These are phyloP conservation scores for Cygnus olor DNA, from an alignment of 2,797 vertebrate species.

Conservation along the genomic window DNA sequence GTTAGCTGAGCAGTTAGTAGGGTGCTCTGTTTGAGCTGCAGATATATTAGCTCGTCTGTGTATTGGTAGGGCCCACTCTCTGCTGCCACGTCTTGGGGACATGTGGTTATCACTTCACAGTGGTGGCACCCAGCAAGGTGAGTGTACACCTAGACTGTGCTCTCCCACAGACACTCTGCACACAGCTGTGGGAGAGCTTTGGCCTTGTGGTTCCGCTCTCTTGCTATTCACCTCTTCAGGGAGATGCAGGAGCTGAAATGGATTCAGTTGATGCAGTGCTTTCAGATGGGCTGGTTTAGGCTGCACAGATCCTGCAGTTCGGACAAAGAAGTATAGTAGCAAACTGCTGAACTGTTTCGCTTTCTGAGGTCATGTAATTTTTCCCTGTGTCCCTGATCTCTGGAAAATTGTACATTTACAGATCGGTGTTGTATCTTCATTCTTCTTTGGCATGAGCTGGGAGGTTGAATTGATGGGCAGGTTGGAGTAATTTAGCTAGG, in stretches of 20 bases:
- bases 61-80: background rate
- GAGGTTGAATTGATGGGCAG: background rate
- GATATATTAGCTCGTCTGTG: background rate
- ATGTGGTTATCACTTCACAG: background rate
- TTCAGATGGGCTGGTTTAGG: background rate
- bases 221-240: background rate
- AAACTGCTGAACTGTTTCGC: background rate
- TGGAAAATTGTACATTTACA: background rate
- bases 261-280: background rate
- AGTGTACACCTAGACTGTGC: rapidly evolving
- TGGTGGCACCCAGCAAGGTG: background rate
- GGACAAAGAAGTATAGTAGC: background rate
- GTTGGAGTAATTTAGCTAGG: background rate
- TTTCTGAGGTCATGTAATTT: background rate
- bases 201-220: background rate
- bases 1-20: background rate
- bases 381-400: background rate
- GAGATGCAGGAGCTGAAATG: background rate
- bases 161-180: background rate
- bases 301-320: background rate
- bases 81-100: background rate
- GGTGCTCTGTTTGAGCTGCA: background rate
- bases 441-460: background rate
- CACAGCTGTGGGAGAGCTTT: background rate
- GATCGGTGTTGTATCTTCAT: background rate